phyloP scores from a whole-genome alignment of 1,140 invertebrate species.

The Brachionus koreanus region DNA sequence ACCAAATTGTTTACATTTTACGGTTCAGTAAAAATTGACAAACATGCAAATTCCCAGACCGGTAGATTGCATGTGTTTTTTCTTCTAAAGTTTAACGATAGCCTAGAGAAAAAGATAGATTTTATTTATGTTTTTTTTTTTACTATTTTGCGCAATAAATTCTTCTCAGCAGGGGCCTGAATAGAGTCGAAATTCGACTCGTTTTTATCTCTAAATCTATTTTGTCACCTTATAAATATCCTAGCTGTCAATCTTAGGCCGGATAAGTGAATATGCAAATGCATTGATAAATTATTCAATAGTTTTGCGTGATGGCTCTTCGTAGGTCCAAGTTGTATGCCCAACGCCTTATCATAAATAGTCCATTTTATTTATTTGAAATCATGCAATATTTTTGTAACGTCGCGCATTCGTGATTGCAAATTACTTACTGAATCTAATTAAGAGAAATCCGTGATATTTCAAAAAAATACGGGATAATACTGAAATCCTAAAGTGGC shows the following conservation, averaged over 20 bases:
- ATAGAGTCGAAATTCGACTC: not conserved
- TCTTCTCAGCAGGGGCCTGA: not conserved
- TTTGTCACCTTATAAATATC: slow-evolving; percentile 12
- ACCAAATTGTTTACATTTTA: slow-evolving; percentile 1
- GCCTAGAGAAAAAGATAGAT: not conserved
- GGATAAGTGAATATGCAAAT: slow-evolving; percentile 24
- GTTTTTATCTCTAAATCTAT: not conserved
- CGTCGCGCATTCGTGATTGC: not conserved
- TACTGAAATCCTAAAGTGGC: not conserved
- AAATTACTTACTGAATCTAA: not conserved
- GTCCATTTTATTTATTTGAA: slow-evolving; percentile 42
- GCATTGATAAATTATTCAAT: slow-evolving; percentile 24
- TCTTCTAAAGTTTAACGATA: not conserved
- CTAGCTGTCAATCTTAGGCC: not conserved
- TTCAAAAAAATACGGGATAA: not conserved
- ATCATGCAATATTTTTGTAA: slow-evolving; percentile 28
- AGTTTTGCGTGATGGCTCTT: not conserved
- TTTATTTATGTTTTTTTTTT: not conserved
- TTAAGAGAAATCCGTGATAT: not conserved
- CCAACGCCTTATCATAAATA: not conserved
- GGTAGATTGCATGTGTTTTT: not conserved
- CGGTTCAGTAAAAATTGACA: slow-evolving; percentile 34
- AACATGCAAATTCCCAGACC: slow-evolving; percentile 5
- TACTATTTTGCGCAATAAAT: not conserved
- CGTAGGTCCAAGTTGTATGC: not conserved